Evolutionary conservation across 2,797 vertebrate genomes (phyloP), one percentile per base, ranked within the genome.

Genomic region (Tragelaphus oryx): DNA sequence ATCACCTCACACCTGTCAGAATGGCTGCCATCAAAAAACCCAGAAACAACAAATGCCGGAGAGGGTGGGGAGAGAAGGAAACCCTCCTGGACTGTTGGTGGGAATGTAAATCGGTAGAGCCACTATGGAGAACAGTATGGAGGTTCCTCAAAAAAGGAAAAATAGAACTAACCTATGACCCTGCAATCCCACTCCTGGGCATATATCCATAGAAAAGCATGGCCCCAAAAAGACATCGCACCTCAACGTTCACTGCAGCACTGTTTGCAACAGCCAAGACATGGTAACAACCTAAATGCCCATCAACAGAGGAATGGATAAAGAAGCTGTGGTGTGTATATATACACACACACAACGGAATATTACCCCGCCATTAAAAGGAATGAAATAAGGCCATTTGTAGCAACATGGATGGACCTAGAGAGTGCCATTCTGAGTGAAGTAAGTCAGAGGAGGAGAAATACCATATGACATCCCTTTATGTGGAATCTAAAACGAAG

Each of bases 401-500:
- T 11, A 37, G 33, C 65, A 22, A 68, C 18, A 22, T 68, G 65
- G 65, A 37, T 22, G 33, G 60, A 22, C 18, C 65, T 22, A 68
- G 9, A 37, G 62, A 37, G 18, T 3, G 65, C 33, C 65, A 68
- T 37, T 22, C 65, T 68, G 65, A 68, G 18, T 37, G n/a, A 37
- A 22, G 65, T 33, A 0, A 65, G 62, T 65, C 62, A 68, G 65
- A 68, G n/a, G 5, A 68, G 65, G 33, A 37, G 65, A 68, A 37
- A 68, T 22, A 12, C 1, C 2, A 0, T 37, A 22, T 37, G 33
- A 68, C 18, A 68, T 22, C 18, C 65, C 33, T 68, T 68, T 37
- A 68, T 0, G 3, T 68, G 65, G 65, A 22, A 3, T 37, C 33
- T 22, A 37, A 68, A 22, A 68, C 1, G 0, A 68, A 68, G 37